Percentiles rank a stretch among this genome's conserved stretches.
These are phyloP conservation scores for Sarcophaga caerulescens DNA, from an alignment of 2,888 invertebrate genomes.

Conservation along the genomic window DNA sequence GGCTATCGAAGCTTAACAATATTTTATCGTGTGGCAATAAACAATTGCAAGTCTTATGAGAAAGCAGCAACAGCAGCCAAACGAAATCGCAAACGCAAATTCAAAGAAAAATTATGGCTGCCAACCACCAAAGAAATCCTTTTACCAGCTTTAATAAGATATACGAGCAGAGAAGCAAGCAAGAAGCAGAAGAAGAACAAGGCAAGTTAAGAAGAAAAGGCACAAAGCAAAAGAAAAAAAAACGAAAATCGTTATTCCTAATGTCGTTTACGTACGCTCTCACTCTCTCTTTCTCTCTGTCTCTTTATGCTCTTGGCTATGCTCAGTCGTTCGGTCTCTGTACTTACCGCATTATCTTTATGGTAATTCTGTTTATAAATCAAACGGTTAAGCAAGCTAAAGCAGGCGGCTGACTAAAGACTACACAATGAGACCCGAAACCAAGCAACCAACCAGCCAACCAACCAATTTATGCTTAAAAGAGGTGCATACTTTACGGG, in stretches of 20 bases:
- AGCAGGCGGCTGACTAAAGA: neutral
- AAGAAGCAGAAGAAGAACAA: neutral
- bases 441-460: too few relatives aligned
- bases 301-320: neutral
- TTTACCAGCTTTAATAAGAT: constrained; percentile 1
- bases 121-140: neutral
- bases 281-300: neutral
- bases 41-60: constrained; percentile 24
- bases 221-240: neutral
- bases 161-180: neutral
- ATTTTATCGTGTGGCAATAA: constrained; percentile 38
- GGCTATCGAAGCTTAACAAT: neutral
- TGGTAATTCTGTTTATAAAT: constrained; percentile 68
- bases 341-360: constrained; percentile 64
- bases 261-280: constrained; percentile 14
- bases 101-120: constrained; percentile 15
- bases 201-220: neutral
- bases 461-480: neutral
- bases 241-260: constrained; percentile 39
- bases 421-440: neutral
- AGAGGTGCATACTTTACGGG: neutral
- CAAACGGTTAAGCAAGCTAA: constrained; percentile 56
- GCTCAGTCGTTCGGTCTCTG: neutral
- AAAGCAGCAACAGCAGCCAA: neutral
- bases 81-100: constrained; percentile 21